Evolutionary conservation across 1,140 invertebrate genomes (phyloP).

Genomic region (Polyergus mexicanus): DNA sequence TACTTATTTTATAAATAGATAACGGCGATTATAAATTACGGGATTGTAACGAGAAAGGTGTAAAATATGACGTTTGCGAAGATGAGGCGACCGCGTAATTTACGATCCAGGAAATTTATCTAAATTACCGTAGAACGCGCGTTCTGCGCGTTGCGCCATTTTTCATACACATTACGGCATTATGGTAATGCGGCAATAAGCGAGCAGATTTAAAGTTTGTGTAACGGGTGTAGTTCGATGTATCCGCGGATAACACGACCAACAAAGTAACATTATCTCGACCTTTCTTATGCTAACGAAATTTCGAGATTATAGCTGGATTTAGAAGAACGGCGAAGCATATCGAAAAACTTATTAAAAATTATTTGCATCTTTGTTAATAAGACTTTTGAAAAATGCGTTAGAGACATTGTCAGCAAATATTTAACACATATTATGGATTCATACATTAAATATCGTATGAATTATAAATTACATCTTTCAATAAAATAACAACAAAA

Average conservation of each 20-base stretch:
- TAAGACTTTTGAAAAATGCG: slow-evolving; percentile 44
- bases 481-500: slow-evolving; percentile 23
- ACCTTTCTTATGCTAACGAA: slow-evolving; percentile 64
- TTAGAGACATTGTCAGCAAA: slow-evolving; percentile 5
- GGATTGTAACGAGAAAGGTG: slow-evolving; percentile 51
- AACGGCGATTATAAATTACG: slow-evolving; percentile 50
- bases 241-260: slow-evolving; percentile 55
- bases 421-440: slow-evolving; percentile 7
- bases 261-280: slow-evolving; percentile 63
- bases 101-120: slow-evolving; percentile 62
- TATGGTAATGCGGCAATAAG: slow-evolving; percentile 70
- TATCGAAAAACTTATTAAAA: slow-evolving; percentile 63
- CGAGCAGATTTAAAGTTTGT: slow-evolving; percentile 68
- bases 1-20: slow-evolving; percentile 14
- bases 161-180: slow-evolving; percentile 54
- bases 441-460: slow-evolving; percentile 15
- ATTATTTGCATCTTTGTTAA: slow-evolving; percentile 61
- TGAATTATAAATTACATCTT: slow-evolving; percentile 28
- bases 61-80: slow-evolving; percentile 57
- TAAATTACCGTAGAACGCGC: slow-evolving; percentile 58
- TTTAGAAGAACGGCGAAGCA: not conserved
- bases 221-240: slow-evolving; percentile 62
- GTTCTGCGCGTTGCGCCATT: slow-evolving; percentile 59
- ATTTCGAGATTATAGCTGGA: slow-evolving; percentile 56
- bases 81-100: slow-evolving; percentile 48